Conservation (phyloP, 2,113 vertebrate genomes). For the Apaloderma vittatum region DNA sequence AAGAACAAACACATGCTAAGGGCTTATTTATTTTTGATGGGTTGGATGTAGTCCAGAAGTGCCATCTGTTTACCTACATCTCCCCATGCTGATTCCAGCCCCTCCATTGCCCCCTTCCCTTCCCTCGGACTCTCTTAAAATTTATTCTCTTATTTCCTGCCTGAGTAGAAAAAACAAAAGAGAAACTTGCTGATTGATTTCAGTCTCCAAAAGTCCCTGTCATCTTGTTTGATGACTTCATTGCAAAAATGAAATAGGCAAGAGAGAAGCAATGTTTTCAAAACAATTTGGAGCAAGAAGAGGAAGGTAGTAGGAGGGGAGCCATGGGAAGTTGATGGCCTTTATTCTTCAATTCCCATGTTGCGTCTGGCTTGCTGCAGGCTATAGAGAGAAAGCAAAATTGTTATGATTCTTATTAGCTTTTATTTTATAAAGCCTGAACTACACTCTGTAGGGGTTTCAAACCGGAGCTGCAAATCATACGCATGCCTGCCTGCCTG, state of each 20-base stretch:
- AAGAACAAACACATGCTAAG: background rate
- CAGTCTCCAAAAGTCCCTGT: slow-evolving; percentile 68
- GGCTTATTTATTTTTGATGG: background rate
- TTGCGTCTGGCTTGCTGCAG: slow-evolving; percentile 66
- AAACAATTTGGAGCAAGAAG: slow-evolving; percentile 75
- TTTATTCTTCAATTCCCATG: slow-evolving; percentile 76
- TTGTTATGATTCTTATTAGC: slow-evolving; percentile 78
- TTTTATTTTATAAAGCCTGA: slow-evolving; percentile 75
- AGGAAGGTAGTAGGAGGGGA: slow-evolving; percentile 64
- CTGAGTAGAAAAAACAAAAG: slow-evolving; percentile 32
- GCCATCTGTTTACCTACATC: background rate
- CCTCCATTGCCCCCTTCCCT: background rate
- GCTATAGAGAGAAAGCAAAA: slow-evolving; percentile 70
- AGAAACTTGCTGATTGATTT: slow-evolving; percentile 73
- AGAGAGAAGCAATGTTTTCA: slow-evolving; percentile 75
- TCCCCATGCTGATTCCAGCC: background rate
- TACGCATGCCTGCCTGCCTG: slow-evolving; percentile 5
- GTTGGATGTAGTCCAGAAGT: background rate
- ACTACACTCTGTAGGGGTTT: slow-evolving; percentile 61
- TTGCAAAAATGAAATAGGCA: slow-evolving; percentile 76
- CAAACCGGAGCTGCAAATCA: slow-evolving; percentile 54
- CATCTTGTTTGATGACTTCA: slow-evolving; percentile 80
- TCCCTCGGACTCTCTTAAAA: slow-evolving; percentile 44
- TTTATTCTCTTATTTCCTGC: slow-evolving; percentile 71
- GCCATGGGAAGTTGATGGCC: slow-evolving; percentile 71